A percentile compares a stretch with the other conserved stretches of the same genome.
phyloP scores from a whole-genome alignment of 1,140 invertebrate genomes.

The Ctenoplectra terminalis region DNA sequence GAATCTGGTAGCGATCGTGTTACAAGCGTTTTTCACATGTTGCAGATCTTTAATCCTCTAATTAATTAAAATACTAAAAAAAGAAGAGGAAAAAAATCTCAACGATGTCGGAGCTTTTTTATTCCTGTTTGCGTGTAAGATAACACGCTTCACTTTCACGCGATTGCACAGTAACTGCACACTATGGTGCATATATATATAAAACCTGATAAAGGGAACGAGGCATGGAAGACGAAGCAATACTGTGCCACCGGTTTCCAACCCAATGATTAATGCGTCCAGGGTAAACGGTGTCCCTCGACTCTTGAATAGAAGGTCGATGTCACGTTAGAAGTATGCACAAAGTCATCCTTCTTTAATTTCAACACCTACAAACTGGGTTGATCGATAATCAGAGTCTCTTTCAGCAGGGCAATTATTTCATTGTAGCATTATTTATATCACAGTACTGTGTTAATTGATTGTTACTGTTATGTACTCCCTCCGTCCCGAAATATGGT shows the following conservation, averaged over 20 bases:
- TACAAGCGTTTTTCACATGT: too few relatives aligned
- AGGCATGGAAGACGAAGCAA: too few relatives aligned
- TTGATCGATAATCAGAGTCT: slow-evolving; percentile 1
- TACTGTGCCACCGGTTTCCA: not conserved
- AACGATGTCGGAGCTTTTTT: not conserved
- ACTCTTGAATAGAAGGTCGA: not conserved
- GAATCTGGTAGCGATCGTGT: too few relatives aligned
- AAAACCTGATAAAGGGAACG: slow-evolving; percentile 17
- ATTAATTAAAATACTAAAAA: not conserved
- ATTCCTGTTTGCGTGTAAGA: not conserved
- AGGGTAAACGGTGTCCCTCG: not conserved
- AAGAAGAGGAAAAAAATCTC: not conserved
- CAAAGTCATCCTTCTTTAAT: slow-evolving; percentile 23
- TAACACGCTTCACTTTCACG: slow-evolving; percentile 2
- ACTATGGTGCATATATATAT: not conserved
- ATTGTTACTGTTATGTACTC: too few relatives aligned
- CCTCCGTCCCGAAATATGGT: too few relatives aligned
- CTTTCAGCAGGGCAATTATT: too few relatives aligned
- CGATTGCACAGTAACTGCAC: not conserved
- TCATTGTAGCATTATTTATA: not conserved
- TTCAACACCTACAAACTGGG: not conserved
- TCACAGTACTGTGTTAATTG: not conserved
- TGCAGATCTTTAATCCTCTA: not conserved
- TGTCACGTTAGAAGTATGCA: slow-evolving; percentile 20
- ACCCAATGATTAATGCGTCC: slow-evolving; percentile 30